Base-by-base conservation (phyloP, 2,113 vertebrate species). In the western clawed frog (Xenopus tropicalis) region DNA sequence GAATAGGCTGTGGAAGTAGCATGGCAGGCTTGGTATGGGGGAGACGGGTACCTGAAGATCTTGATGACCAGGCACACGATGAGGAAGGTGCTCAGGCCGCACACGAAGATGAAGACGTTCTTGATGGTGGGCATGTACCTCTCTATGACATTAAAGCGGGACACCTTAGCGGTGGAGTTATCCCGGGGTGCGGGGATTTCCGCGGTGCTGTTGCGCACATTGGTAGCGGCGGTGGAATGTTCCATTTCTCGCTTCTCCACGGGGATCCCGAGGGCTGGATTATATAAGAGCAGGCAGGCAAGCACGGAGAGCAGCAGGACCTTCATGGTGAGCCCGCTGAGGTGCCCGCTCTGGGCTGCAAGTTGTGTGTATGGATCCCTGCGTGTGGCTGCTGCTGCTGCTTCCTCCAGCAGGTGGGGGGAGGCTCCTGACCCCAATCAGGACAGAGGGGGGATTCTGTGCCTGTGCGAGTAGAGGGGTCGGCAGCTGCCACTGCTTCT, bases 101-200 rank as follows among this genome's bases (percentile, higher is more conserved):
- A 95, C 76, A 93, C 86, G 80, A 90, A 87, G 79, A 95, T 86
- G 58, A 95, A 93, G 3, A 92, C 85, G 78, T 90, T 93, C 85
- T 96, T 95, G 70, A 98, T 88, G 29, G 92, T 89, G 21, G 94
- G 92, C 22, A 96, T 90, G 71, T 95, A 90, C 72, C 88, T 90
- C 77, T 93, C 88, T 56, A 94, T 66, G 0, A 87, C 83, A 75
- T 90, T 91, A 62, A 93, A 81, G 70, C 88, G 86, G 72, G 86
- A 82, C 61, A 84, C 72, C 46, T 19, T 62, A 24, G 25, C n/a
- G 14, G 83, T 83, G 68, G 48, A 51, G 71, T 83, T 84, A 9
- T n/a, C 58, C 5, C 65, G 72, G 19, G 44, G 42, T 0, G 58
- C 21, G 1, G 29, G 13, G 3, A 76, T 29, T 16, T 46, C 4